These are phyloP conservation scores for Discoglossus pictus DNA, from an alignment of 2,797 vertebrate species.

Conservation along the genomic window DNA sequence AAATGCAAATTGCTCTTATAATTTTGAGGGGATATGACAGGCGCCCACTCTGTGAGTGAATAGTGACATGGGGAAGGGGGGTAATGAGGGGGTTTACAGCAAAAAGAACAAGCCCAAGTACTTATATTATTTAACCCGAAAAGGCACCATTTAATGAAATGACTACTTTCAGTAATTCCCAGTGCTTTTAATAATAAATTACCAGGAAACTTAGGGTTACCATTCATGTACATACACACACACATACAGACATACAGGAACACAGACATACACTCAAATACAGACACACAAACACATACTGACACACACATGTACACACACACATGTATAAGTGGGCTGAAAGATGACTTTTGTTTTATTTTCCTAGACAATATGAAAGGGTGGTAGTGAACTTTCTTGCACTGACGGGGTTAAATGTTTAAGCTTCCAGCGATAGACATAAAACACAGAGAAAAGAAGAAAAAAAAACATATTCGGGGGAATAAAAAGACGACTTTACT, in stretches of 20 bases:
- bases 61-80: not conserved
- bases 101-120: constrained; percentile 18
- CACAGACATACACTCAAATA: too few relatives aligned
- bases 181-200: too few relatives aligned
- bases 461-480: too few relatives aligned
- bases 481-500: constrained; percentile 1
- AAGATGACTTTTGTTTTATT: not conserved
- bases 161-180: too few relatives aligned
- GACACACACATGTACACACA: too few relatives aligned
- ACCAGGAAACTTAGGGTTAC: too few relatives aligned
- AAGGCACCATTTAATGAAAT: too few relatives aligned
- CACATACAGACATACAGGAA: too few relatives aligned
- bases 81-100: not conserved
- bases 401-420: constrained; percentile 32
- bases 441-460: constrained; percentile 1
- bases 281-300: too few relatives aligned
- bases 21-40: constrained; percentile 39
- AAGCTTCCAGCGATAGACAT: constrained; percentile 1
- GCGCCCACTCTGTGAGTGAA: constrained; percentile 11
- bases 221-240: too few relatives aligned
- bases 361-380: not conserved
- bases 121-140: constrained; percentile 13
- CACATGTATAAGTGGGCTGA: too few relatives aligned
- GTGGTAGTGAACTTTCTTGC: not conserved
- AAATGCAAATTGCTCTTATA: constrained; percentile 46